These are phyloP conservation scores for Scortum barcoo DNA, from an alignment of 2,113 vertebrate genomes.

Conservation along the genomic window DNA sequence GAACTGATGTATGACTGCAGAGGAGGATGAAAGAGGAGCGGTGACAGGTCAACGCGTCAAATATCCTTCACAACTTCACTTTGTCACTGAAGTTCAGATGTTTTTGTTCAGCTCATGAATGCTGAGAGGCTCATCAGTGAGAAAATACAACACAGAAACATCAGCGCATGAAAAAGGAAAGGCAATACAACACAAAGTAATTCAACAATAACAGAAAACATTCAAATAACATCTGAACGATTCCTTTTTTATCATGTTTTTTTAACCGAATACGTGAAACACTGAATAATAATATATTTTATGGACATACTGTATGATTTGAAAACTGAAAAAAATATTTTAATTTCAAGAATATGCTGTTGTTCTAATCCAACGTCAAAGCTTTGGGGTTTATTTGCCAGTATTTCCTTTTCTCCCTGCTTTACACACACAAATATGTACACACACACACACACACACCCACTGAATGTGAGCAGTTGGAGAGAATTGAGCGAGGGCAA, in stretches of 20 bases:
- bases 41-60: constrained; percentile 23
- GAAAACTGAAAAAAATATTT: background rate
- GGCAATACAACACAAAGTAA: background rate
- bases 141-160: background rate
- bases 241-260: background rate
- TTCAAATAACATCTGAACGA: background rate
- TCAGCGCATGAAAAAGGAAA: background rate
- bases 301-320: background rate
- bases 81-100: background rate
- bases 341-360: background rate
- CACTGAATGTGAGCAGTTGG: constrained; percentile 27
- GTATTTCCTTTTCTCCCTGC: background rate
- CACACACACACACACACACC: background rate
- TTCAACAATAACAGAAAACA: background rate
- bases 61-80: constrained; percentile 23
- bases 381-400: background rate
- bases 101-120: constrained; percentile 2
- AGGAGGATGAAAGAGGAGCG: constrained; percentile 23
- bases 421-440: constrained; percentile 1
- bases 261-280: background rate
- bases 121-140: background rate
- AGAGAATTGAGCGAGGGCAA: constrained; percentile 47
- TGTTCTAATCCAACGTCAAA: constrained; percentile 1
- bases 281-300: background rate
- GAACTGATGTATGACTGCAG: constrained; percentile 17